Base-by-base conservation (phyloP, 2,797 vertebrate species). In the Tragopan temminckii region DNA sequence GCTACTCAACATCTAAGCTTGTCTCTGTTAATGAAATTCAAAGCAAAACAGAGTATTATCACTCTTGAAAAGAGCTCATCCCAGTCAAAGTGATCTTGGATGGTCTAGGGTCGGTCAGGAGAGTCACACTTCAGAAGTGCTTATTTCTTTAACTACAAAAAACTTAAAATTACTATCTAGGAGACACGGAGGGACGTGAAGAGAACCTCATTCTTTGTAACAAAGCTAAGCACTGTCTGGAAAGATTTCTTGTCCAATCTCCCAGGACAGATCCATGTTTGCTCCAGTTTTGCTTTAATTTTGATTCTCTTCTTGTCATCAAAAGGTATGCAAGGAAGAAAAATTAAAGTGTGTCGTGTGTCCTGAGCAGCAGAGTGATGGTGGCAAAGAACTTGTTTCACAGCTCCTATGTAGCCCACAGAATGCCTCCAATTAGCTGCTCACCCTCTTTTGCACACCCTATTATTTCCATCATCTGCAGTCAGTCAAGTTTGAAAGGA, bases 281-380 rank as follows among this genome's bases (percentile, higher is more conserved):
- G 57, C 5, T 19, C 4, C 3, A 5, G 16, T 53, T 62, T 58
- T 59, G 5, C 36, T 72, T 40, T 5, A 14, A 52, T 31, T 62
- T 63, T 16, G 53, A 5, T 38, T 42, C 3, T 7, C 2, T 7
- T 52, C 77, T 89, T 46, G 4, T 7, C 20, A 21, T 18, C 0
- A 3, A 31, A 36, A 35, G 8, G 19, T 7, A 23, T 5, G 5
- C 33, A 40, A 80, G 40, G 40, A 45, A 20, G 5, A n/a, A 88
- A 83, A 50, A 4, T 0, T 25, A 24, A 70, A 14, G 23, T 36
- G 12, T 35, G 50, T 3, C 0, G 0, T 3, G 3, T 19, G 8
- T 29, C 8, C 7, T n/a, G 33, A 52, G 21, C 29, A 33, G 36
- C 18, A 45, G 5, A 19, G 6, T 10, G 25, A 82, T 7, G 8